These are phyloP conservation scores for Caradrina kadenii DNA, from an alignment of 2,888 invertebrate genomes.

Conservation along the genomic window DNA sequence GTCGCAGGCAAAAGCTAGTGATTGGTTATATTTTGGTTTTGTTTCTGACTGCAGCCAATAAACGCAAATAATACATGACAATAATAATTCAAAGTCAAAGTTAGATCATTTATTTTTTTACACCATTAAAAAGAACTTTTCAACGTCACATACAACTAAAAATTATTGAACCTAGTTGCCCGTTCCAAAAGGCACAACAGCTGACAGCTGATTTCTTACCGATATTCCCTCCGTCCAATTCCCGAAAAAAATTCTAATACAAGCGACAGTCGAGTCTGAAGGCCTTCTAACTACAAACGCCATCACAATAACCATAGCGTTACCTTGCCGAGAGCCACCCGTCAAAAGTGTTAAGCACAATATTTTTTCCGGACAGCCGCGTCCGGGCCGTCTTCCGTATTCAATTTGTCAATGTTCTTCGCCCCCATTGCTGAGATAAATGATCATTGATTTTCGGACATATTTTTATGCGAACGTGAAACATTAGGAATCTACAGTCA, in stretches of 20 bases:
- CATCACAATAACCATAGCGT: slow-evolving; percentile 12
- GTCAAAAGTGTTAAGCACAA: slow-evolving; percentile 33
- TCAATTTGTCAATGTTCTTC: slow-evolving; percentile 60
- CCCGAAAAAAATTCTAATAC: slow-evolving; percentile 3
- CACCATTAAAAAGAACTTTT: no score
- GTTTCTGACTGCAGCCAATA: no score
- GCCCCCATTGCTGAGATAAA: slow-evolving; percentile 43
- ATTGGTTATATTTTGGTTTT: no score
- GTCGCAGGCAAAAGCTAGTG: no score
- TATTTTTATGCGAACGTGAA: slow-evolving; percentile 24
- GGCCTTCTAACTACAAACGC: background rate
- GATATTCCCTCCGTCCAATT: background rate
- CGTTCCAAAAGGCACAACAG: no score
- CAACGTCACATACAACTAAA: no score
- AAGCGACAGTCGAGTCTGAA: background rate
- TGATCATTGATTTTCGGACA: slow-evolving; percentile 47
- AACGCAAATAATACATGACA: no score
- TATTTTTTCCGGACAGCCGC: slow-evolving; percentile 38
- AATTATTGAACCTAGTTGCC: no score
- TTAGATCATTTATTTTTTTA: no score
- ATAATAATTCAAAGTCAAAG: no score
- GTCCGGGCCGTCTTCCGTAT: slow-evolving; percentile 47
- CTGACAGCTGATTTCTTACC: no score
- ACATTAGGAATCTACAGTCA: background rate
- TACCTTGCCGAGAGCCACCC: slow-evolving; percentile 34